These are phyloP conservation scores for Perognathus longimembris DNA, from an alignment of 2,113 vertebrate genomes.

Conservation along the genomic window DNA sequence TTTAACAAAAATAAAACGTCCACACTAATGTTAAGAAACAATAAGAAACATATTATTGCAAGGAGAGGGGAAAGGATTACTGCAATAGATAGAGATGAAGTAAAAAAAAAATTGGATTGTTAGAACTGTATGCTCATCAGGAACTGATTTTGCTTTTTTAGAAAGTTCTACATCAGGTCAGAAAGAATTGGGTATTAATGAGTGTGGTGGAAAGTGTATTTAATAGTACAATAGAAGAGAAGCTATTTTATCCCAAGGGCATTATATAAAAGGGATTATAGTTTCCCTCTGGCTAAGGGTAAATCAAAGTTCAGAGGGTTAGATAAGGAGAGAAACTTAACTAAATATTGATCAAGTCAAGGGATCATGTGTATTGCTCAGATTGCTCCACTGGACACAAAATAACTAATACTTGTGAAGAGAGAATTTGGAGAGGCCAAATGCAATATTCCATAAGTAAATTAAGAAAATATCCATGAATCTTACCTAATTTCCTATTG, in stretches of 20 bases:
- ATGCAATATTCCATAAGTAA: neutral
- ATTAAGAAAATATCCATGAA: neutral
- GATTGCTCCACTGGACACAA: neutral
- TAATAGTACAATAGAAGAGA: neutral
- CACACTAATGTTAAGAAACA: neutral
- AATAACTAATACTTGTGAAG: neutral
- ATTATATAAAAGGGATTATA: neutral
- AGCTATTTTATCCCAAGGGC: neutral
- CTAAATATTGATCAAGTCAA: neutral
- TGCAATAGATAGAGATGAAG: neutral
- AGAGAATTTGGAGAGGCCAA: rapidly evolving
- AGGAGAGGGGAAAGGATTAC: rapidly evolving
- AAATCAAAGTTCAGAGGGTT: neutral
- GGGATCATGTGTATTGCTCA: neutral
- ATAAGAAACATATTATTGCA: neutral
- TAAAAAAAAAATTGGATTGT: neutral
- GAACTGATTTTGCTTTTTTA: neutral
- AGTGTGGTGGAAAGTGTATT: neutral
- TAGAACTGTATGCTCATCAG: neutral
- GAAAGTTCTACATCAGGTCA: neutral
- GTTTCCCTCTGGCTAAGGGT: neutral
- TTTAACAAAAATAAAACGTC: neutral
- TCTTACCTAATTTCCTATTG: neutral
- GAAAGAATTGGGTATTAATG: neutral
- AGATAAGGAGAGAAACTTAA: neutral